Percentiles rank a stretch among this genome's conserved stretches.
Evolutionary conservation across 2,888 invertebrate genomes (phyloP).

Genomic region (Dynastes hyllus): DNA sequence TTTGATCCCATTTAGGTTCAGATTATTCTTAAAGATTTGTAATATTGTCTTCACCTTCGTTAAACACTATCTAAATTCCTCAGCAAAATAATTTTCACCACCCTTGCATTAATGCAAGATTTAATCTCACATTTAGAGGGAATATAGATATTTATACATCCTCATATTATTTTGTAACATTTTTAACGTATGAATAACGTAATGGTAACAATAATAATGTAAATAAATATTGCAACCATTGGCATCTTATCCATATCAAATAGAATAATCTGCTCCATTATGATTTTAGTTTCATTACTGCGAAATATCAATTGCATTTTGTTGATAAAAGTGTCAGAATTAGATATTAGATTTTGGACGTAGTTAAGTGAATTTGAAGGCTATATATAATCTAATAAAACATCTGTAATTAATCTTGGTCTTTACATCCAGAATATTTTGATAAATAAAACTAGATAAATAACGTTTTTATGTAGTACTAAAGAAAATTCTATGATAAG

Average conservation of each 20-base stretch:
- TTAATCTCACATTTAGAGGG: too few relatives aligned
- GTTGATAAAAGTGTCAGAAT: neutral
- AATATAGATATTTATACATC: too few relatives aligned
- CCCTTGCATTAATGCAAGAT: too few relatives aligned
- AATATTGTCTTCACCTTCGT: too few relatives aligned
- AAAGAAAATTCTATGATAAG: neutral
- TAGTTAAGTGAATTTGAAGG: neutral
- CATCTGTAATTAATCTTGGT: neutral
- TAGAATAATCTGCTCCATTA: neutral
- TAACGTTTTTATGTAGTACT: neutral
- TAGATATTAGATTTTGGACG: neutral
- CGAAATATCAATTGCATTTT: constrained; percentile 21
- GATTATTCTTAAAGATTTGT: too few relatives aligned
- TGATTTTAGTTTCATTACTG: constrained; percentile 11
- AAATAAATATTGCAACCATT: too few relatives aligned
- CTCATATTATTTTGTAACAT: too few relatives aligned
- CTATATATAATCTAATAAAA: constrained; percentile 8
- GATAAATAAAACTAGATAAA: constrained; percentile 8
- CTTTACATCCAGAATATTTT: neutral
- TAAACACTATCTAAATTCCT: too few relatives aligned
- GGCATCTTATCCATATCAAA: neutral
- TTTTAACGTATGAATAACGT: too few relatives aligned
- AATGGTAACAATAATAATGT: too few relatives aligned
- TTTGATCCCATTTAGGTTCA: too few relatives aligned
- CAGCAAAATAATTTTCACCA: too few relatives aligned